Base-by-base conservation (phyloP, 37 sponge, comb jelly and placozoan genomes). In the Beroe ovata region DNA sequence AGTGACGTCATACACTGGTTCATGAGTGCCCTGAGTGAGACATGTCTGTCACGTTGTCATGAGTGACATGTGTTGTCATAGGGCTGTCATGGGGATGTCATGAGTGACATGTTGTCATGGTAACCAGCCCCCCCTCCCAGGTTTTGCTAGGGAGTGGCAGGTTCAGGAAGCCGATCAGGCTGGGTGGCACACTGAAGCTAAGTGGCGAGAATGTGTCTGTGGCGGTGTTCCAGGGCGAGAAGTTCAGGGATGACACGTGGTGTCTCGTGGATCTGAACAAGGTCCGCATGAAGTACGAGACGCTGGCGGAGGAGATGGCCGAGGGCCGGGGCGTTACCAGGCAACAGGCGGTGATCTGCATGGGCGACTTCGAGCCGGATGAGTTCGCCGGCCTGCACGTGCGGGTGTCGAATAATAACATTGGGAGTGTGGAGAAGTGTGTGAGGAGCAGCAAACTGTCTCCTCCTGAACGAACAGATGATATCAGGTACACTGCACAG, bases 201-300 rank as follows among this genome's bases (percentile, higher is more conserved):
- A 42, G 21, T 3, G 84, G 84, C 0, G 54, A 77, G 54, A 8
- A 14, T 30, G 26, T 77, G 36, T 77, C 84, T 14, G 84, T 77
- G 28, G 84, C 84, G 1, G 25, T 77, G 54, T 77, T 77, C 47
- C 84, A 77, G 54, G 84, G 84, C 1, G 84, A 77, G 84, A 77
- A 77, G 54, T 77, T 77, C 33, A 37, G 54, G 28, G 84, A 77
- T 25, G 84, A 77, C 54, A 77, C 84, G 54, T 77, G 84, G 84
- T 33, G 38, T 8, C 54, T 77, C 54, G 38, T 77, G 16, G 41
- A 77, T 35, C 42, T 77, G 38, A 77, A 77, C 84, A 39, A 77
- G 84, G 33, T 42, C 8, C n/a, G 54, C 4, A 77, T 77, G 84
- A 77, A 36, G 38, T 77, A 42, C 54, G 54, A 77, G 8, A 77